These are phyloP conservation scores for Sepiola atlantica DNA, from an alignment of 2,888 invertebrate species.

Conservation along the genomic window DNA sequence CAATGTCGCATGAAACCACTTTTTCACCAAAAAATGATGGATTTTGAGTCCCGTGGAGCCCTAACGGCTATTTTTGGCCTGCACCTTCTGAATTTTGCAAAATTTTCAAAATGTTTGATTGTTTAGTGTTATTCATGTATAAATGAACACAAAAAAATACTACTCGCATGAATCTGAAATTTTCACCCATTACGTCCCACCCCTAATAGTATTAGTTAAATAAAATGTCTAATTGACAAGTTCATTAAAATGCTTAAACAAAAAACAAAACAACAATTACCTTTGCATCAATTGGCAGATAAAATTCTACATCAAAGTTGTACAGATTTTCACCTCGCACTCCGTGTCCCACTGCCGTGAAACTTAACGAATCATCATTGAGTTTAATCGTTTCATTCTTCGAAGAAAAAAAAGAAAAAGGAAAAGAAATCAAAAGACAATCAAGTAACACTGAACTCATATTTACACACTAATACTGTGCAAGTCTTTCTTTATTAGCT, in stretches of 20 bases:
- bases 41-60: too few species aligned
- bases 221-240: neutral
- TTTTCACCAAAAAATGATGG: too few species aligned
- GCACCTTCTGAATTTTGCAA: too few species aligned
- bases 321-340: constrained; percentile 87
- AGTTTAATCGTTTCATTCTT: constrained; percentile 83
- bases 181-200: too few species aligned
- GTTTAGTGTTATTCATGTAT: too few species aligned
- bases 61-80: too few species aligned
- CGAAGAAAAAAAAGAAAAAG: constrained; percentile 50
- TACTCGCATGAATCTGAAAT: too few species aligned
- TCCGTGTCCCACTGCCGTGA: constrained; percentile 85
- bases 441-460: neutral
- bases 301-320: constrained; percentile 83
- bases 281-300: constrained; percentile 79
- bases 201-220: neutral
- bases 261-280: constrained; percentile 71
- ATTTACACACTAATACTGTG: too few species aligned
- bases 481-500: too few species aligned
- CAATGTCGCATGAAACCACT: too few species aligned
- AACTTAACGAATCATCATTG: constrained; percentile 81
- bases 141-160: too few species aligned
- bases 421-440: neutral
- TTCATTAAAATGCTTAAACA: neutral
- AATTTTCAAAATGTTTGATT: too few species aligned